phyloP scores from a whole-genome alignment of 2,797 vertebrate species.

The Hapalemur alaotrensis region DNA sequence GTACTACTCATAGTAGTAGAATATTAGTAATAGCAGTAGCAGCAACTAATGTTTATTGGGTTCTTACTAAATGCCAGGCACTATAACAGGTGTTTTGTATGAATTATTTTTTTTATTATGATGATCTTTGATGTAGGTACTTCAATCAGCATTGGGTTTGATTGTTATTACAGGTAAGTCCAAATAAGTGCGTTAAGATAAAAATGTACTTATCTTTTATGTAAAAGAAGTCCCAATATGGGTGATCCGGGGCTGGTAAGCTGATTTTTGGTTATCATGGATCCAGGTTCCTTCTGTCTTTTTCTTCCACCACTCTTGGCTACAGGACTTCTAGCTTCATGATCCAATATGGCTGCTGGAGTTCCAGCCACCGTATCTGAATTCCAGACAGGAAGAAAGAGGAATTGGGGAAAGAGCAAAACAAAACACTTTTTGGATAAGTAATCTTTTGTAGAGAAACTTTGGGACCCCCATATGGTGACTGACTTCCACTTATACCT shows the following conservation, averaged over 20 bases:
- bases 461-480: background rate
- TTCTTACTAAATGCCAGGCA: background rate
- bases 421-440: background rate
- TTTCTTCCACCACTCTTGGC: background rate
- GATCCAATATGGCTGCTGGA: background rate
- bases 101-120: background rate
- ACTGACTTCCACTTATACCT: background rate
- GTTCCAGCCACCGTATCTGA: background rate
- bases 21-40: background rate
- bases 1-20: background rate
- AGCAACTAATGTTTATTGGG: background rate
- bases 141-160: background rate
- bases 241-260: background rate
- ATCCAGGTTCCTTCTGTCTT: background rate
- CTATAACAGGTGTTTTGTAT: background rate
- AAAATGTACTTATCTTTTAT: background rate
- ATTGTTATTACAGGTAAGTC: background rate
- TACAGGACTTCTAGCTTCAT: background rate
- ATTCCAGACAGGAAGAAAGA: background rate
- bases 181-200: background rate
- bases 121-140: background rate
- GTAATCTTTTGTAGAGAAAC: background rate
- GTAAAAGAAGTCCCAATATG: background rate
- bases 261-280: background rate
- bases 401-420: background rate